phyloP scores from a whole-genome alignment of 30 jellyfish, hydroid and myxozoan species.

The Hydractinia symbiolongicarpus region DNA sequence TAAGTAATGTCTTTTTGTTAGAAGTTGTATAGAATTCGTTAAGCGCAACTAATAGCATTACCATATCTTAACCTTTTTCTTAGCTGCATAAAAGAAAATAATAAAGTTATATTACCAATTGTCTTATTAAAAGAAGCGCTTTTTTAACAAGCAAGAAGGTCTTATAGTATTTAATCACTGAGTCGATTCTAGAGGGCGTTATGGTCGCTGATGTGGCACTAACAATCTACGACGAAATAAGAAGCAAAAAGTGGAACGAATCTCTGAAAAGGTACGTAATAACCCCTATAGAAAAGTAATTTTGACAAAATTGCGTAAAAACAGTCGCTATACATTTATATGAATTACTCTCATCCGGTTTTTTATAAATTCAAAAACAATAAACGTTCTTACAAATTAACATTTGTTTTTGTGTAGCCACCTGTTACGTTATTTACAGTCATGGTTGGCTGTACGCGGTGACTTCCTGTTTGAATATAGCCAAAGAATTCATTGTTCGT shows the following conservation, averaged over 20 bases:
- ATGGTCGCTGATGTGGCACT: conserved; percentile 11
- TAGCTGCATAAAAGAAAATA: too few species aligned
- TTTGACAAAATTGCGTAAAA: conserved; percentile 3
- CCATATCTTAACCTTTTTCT: too few species aligned
- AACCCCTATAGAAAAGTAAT: conserved; percentile 8
- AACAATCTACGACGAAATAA: conserved; percentile 9
- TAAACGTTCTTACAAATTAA: background rate
- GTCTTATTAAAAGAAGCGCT: too few species aligned
- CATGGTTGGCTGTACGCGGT: background rate
- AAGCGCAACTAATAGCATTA: too few species aligned
- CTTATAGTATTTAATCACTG: conserved; percentile 2
- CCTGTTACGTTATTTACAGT: background rate
- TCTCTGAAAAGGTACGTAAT: conserved; percentile 16
- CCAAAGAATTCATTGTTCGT: background rate
- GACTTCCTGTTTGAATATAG: background rate
- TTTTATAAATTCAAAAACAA: background rate
- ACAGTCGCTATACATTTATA: background rate
- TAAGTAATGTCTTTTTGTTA: too few species aligned
- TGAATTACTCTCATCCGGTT: too few species aligned
- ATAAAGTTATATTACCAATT: too few species aligned
- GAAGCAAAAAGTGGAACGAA: conserved; percentile 15
- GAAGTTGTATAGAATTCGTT: too few species aligned
- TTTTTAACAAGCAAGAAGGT: background rate
- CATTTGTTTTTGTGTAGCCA: background rate
- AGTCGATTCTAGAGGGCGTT: conserved; percentile 8